Conservation (phyloP, 2,113 vertebrate species). For the Grammomys dolichurus region DNA sequence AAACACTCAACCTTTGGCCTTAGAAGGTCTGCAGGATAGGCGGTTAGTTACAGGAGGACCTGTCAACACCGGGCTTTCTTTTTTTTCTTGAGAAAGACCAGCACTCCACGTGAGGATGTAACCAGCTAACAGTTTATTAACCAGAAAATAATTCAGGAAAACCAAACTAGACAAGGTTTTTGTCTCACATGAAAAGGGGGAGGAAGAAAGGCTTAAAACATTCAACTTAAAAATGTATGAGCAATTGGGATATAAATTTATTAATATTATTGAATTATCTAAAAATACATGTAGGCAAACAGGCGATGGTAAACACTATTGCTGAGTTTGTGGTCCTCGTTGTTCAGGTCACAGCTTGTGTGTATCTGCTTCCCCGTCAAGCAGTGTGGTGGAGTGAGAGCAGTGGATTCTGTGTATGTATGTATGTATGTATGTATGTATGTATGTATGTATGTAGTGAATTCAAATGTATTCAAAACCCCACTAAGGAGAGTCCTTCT, state of each 20-base stretch:
- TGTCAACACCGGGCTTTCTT: background rate
- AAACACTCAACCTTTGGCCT: conserved; percentile 83
- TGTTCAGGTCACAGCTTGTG: conserved; percentile 49
- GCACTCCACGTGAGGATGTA: conserved; percentile 74
- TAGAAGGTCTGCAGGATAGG: background rate
- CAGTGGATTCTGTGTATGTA: too few relatives aligned
- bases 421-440: too few relatives aligned
- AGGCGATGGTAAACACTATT: conserved; percentile 34
- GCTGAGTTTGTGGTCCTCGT: background rate
- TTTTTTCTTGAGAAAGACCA: conserved; percentile 72
- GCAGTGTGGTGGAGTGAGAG: background rate
- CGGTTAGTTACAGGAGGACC: background rate
- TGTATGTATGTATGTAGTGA: background rate
- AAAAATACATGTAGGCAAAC: conserved; percentile 68
- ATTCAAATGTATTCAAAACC: background rate
- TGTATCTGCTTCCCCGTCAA: conserved; percentile 58
- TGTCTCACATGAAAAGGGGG: conserved; percentile 61
- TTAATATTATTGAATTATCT: background rate
- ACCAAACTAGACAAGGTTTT: conserved; percentile 83
- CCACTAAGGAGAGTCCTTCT: rapidly evolving
- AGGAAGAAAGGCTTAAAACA: conserved; percentile 62
- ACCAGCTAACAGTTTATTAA: conserved; percentile 81
- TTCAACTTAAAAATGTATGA: conserved; percentile 73
- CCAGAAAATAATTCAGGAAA: conserved; percentile 82
- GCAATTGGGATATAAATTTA: background rate